Evolutionary conservation across 2,888 invertebrate species (phyloP).

Genomic region (Apoderus coryli): DNA sequence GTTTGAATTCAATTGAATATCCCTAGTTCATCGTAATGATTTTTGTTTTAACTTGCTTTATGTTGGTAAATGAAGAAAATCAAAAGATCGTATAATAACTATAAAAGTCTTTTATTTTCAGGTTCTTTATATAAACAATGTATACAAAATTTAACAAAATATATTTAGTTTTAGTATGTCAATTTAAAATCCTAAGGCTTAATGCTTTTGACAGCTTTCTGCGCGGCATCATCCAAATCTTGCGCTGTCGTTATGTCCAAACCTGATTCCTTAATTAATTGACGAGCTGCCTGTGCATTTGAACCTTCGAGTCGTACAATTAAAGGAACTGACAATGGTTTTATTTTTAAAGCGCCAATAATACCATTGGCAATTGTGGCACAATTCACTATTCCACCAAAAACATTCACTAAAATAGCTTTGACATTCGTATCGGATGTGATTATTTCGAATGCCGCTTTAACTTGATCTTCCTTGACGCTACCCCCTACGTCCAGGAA

Average conservation of each 20-base stretch:
- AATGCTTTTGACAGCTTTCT: slow-evolving; percentile 55
- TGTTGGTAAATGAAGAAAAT: too few species aligned
- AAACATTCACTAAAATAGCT: slow-evolving; percentile 93
- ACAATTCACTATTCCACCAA: slow-evolving; percentile 98
- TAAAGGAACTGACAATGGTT: slow-evolving; percentile 71
- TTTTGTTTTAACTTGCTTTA: too few species aligned
- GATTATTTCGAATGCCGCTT: slow-evolving; percentile 82
- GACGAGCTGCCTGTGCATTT: slow-evolving; percentile 71
- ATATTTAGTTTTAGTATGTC: too few species aligned
- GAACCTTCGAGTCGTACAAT: slow-evolving; percentile 94
- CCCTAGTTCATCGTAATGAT: too few species aligned
- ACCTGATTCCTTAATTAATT: slow-evolving; percentile 69
- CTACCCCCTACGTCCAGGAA: slow-evolving; percentile 96
- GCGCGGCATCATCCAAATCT: slow-evolving; percentile 87
- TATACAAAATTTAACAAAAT: too few species aligned
- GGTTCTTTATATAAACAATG: too few species aligned
- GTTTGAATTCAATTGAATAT: too few species aligned
- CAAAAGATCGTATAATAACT: too few species aligned
- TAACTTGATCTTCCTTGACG: slow-evolving; percentile 88
- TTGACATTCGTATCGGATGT: slow-evolving; percentile 80
- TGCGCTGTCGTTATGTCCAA: slow-evolving; percentile 69
- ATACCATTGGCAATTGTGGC: slow-evolving; percentile 93
- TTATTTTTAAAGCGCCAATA: slow-evolving; percentile 69
- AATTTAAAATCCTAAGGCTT: slow-evolving; percentile 7
- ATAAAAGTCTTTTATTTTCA: too few species aligned